Evolutionary conservation across 2,797 vertebrate genomes (phyloP).

Genomic region (Girardinus metallicus): DNA sequence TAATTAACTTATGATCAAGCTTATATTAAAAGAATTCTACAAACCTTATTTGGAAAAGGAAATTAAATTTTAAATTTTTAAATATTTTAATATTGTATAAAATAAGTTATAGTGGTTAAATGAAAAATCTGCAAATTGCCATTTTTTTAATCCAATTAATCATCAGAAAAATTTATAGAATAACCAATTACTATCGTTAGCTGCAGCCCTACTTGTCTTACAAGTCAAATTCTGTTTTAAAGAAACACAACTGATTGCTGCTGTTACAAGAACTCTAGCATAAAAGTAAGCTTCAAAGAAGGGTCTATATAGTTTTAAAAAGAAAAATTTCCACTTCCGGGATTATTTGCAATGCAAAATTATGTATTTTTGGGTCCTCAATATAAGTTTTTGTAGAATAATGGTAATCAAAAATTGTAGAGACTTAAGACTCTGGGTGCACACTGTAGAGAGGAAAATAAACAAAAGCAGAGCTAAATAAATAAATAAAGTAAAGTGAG

Average conservation of each 20-base stretch:
- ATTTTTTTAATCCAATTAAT: no score
- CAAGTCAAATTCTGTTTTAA: background rate
- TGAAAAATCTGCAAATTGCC: no score
- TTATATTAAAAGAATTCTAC: no score
- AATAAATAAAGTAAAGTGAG: constrained; percentile 7
- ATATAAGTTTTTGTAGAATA: no score
- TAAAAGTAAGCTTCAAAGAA: background rate
- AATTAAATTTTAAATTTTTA: no score
- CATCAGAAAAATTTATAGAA: no score
- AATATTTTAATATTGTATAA: no score
- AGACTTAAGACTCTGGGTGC: background rate
- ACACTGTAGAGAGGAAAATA: background rate
- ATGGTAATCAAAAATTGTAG: background rate
- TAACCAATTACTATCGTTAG: no score
- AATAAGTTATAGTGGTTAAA: no score
- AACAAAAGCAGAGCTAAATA: constrained; percentile 12
- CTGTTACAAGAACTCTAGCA: background rate
- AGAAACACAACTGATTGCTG: background rate
- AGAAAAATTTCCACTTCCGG: no score
- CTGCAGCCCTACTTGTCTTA: background rate
- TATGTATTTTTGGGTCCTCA: background rate
- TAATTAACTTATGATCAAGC: no score
- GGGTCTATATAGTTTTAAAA: background rate
- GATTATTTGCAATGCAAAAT: background rate
- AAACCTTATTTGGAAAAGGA: no score